Base-by-base conservation (phyloP, 2,888 invertebrate species). In the Drosophila emarginata region DNA sequence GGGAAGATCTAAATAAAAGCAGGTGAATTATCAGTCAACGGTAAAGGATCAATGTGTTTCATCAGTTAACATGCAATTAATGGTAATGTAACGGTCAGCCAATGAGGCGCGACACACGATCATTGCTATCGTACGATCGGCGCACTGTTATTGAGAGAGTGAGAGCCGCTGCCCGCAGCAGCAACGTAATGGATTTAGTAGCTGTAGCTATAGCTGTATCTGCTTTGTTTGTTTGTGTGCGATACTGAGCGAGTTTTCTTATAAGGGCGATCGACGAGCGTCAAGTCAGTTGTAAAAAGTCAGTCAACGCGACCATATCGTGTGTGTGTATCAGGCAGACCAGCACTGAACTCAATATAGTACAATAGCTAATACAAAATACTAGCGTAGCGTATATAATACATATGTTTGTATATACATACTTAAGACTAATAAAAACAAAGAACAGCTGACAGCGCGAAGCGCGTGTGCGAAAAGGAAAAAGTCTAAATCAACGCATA, bases 281-380 rank as follows among this genome's bases (percentile, higher is more conserved):
- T 72, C 60, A 73, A 87, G 79, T 88, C 89, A 90, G 88, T 90
- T 87, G 76, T 66, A 77, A 75, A 75, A 77, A 61, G 64, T 68
- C 61, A 78, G 80, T 73, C 82, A 67, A 64, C 50, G 79, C 74
- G 83, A 70, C 26, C 69, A 72, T 86, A 80, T 77, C 86, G 76
- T 59, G 40, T 23, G 12, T 7, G 45, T 14, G 12, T 12, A 12
- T 26, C 28, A 54, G 18, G n/a, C n/a, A 15, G 9, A 21, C 39
- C 5, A 32, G 32, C 32, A 32, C 32, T 32, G 11, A 21, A 52
- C 12, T n/a, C 36, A 52, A 67, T 64, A 39, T 18, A 57, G n/a
- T n/a, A n/a, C n/a, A 57, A 57, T 39, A 40, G 37, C 7, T 66
- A 54, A n/a, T 37, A 37, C 12, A 3, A 40, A 45, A 15, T 45